Evolutionary conservation across 2,113 vertebrate species (phyloP), one percentile per base, ranked within the genome.

Genomic region (Gymnogyps californianus): DNA sequence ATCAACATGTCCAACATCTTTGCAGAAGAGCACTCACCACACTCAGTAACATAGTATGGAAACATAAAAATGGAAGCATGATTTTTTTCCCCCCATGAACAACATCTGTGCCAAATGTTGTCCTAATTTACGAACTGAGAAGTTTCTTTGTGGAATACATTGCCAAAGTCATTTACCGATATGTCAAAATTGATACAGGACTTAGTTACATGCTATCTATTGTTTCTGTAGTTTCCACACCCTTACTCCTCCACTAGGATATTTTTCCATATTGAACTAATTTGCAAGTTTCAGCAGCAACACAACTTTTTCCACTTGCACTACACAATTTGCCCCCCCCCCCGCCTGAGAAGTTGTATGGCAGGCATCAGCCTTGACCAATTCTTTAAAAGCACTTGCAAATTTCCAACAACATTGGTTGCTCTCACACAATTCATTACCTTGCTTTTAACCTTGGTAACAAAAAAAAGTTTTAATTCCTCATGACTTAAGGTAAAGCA

Each of bases 241-340:
- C 10, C n/a, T 59, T 59, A 62, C 18, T 58, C 19, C 21, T 67
- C 25, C 29, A 31, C 25, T 14, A 79, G 28, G 10, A 18, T 42
- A 26, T 59, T 94, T 69, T 72, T 80, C 58, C 74, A 65, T 12
- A 44, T 8, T 74, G 26, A 92, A 66, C 10, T 22, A 42, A n/a
- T 71, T 54, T 14, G 4, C 18, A 78, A 42, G 31, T 22, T 77
- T 51, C 58, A 87, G 36, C 29, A 67, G 54, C 6, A 91, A 47
- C 31, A 52, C 8, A 86, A 28, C 28, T 79, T 58, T 8, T 62
- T 47, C 38, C n/a, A 76, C 52, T 14, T 82, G 44, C 38, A 32
- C 36, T 44, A 40, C 7, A 49, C n/a, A 46, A 29, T 40, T 77
- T 3, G 3, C 4, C 0, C 9, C 16, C 0, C 9, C 16, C 40